Conservation (phyloP, 2,888 invertebrate species). For the Campoletis raptor region DNA sequence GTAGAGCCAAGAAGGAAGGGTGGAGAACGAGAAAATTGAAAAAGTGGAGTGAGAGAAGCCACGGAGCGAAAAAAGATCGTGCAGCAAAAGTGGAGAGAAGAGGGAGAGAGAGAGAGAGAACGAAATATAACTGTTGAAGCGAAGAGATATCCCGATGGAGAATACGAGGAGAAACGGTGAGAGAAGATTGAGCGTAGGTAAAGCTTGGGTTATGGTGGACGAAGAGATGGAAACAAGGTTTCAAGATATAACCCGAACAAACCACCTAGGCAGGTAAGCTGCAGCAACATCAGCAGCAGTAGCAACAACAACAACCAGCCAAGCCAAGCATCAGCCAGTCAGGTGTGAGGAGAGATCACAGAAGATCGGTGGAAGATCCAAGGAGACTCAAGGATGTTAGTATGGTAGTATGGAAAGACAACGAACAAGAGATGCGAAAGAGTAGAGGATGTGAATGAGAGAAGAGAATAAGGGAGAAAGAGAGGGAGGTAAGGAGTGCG, state of each 20-base stretch:
- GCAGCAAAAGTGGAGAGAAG: slow-evolving; percentile 28
- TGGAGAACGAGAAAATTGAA: slow-evolving; percentile 45
- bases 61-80: slow-evolving; percentile 55
- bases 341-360: slow-evolving; percentile 80
- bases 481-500: slow-evolving; percentile 56
- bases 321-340: slow-evolving; percentile 72
- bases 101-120: slow-evolving; percentile 34
- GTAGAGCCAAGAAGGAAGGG: slow-evolving; percentile 15
- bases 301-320: slow-evolving; percentile 70
- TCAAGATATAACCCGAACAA: slow-evolving; percentile 72
- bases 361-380: slow-evolving; percentile 78
- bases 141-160: slow-evolving; percentile 56
- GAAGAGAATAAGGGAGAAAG: slow-evolving; percentile 69
- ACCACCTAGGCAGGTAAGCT: slow-evolving; percentile 73
- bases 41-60: slow-evolving; percentile 47
- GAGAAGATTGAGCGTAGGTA: slow-evolving; percentile 54
- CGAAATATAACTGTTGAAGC: slow-evolving; percentile 65
- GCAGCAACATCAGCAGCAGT: slow-evolving; percentile 48
- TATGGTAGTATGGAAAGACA: slow-evolving; percentile 66
- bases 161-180: slow-evolving; percentile 40
- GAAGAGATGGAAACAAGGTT: slow-evolving; percentile 55
- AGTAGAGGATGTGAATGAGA: slow-evolving; percentile 38
- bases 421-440: slow-evolving; percentile 70
- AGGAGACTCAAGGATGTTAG: slow-evolving; percentile 76
- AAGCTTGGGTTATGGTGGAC: slow-evolving; percentile 41